Evolutionary conservation across 2,888 invertebrate species (phyloP).

Genomic region (Pocota personata): DNA sequence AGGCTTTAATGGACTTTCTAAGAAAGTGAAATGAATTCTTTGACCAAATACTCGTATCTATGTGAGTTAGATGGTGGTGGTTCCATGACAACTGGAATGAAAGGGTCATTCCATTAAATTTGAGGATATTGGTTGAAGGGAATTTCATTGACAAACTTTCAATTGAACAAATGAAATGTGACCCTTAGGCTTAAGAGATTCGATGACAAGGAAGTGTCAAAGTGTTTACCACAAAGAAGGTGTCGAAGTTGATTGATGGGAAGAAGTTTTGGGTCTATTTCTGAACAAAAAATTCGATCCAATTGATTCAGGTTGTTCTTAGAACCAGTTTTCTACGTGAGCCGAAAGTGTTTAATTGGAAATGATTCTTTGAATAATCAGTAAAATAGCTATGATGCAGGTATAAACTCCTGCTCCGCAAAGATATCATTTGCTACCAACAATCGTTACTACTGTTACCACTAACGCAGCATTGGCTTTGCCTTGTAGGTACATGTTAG

Average conservation of each 20-base stretch:
- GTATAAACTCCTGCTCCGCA: too few relatives aligned
- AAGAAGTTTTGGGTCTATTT: not conserved
- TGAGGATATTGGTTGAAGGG: not conserved
- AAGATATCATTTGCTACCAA: too few relatives aligned
- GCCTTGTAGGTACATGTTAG: too few relatives aligned
- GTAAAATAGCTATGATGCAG: too few relatives aligned
- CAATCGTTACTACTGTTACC: too few relatives aligned
- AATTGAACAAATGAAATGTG: conserved; percentile 15
- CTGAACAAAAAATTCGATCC: too few relatives aligned
- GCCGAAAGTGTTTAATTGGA: too few relatives aligned
- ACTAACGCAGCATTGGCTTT: too few relatives aligned
- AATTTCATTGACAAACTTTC: conserved; percentile 21
- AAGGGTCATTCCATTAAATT: conserved; percentile 54
- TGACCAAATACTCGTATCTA: conserved; percentile 30
- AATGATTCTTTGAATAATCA: too few relatives aligned
- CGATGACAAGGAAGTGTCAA: not conserved
- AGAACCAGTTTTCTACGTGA: too few relatives aligned
- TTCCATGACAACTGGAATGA: conserved; percentile 29
- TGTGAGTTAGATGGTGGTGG: not conserved
- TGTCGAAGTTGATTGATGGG: not conserved
- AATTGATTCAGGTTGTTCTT: too few relatives aligned
- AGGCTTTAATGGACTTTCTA: conserved; percentile 62
- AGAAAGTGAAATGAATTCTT: conserved; percentile 14
- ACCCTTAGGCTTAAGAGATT: not conserved
- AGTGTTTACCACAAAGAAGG: not conserved